phyloP scores from a whole-genome alignment of 2,113 vertebrate species.

The Puntigrus tetrazona region DNA sequence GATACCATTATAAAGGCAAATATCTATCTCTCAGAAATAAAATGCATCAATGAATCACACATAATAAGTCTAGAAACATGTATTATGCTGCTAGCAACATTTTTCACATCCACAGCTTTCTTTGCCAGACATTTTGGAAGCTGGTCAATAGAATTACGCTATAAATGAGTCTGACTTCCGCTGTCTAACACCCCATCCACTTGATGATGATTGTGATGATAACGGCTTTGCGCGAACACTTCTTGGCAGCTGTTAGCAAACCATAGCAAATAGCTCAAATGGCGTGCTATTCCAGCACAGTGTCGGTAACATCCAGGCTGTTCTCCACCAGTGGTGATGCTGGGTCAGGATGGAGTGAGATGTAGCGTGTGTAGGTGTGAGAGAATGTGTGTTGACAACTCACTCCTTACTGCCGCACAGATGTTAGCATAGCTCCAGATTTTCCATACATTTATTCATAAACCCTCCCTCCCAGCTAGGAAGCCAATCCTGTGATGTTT shows the following conservation, averaged over 20 bases:
- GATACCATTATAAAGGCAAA: background rate
- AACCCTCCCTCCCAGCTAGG: background rate
- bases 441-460: slow-evolving; percentile 36
- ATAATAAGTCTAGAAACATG: background rate
- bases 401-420: slow-evolving; percentile 32
- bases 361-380: background rate
- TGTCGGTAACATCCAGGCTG: background rate
- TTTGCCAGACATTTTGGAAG: slow-evolving; percentile 39
- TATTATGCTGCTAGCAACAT: slow-evolving; percentile 38
- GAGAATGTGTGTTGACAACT: slow-evolving; percentile 15
- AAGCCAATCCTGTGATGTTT: slow-evolving; percentile 16
- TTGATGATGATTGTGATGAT: slow-evolving; percentile 40
- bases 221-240: slow-evolving; percentile 31
- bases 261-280: background rate
- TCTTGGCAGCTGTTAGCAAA: slow-evolving; percentile 43
- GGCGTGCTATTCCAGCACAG: background rate
- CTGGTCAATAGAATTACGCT: slow-evolving; percentile 44
- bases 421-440: slow-evolving; percentile 43
- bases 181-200: slow-evolving; percentile 27
- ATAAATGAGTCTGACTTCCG: slow-evolving; percentile 33
- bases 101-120: slow-evolving; percentile 38
- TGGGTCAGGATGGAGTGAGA: background rate
- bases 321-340: background rate
- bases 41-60: background rate
- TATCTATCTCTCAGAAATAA: background rate